Evolutionary conservation across 2,113 vertebrate species (phyloP).

Genomic region (Motacilla alba): DNA sequence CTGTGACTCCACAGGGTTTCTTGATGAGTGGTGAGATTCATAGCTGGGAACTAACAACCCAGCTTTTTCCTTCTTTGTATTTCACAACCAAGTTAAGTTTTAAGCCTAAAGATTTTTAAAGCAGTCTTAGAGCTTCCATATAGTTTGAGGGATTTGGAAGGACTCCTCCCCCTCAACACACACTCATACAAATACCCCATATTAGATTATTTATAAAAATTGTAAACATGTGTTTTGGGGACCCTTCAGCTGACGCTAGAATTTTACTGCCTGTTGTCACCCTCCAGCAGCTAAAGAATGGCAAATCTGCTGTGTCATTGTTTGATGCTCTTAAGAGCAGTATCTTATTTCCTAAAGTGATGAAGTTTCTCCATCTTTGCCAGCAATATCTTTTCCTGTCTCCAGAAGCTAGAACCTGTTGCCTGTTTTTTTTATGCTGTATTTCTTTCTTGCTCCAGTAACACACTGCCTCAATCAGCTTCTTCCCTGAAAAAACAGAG

Average conservation of each 20-base stretch:
- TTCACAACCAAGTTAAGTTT: not conserved
- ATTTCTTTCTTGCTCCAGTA: not conserved
- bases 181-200: accelerated
- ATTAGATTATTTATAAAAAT: not conserved
- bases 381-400: not conserved
- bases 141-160: not conserved
- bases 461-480: not conserved
- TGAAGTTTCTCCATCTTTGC: not conserved
- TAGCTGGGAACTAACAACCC: not conserved
- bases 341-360: not conserved
- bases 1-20: not conserved
- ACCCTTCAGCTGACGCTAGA: not conserved
- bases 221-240: not conserved
- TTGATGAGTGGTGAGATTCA: not conserved
- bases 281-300: not conserved
- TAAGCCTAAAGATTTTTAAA: not conserved
- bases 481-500: not conserved
- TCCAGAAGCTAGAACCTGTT: not conserved
- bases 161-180: not conserved
- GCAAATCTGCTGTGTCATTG: not conserved
- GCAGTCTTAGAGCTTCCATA: not conserved
- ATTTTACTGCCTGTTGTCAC: not conserved
- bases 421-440: accelerated
- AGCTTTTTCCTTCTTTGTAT: not conserved
- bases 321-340: not conserved